Evolutionary conservation across 1,140 invertebrate species (phyloP).

Genomic region (Calliphora vicina): DNA sequence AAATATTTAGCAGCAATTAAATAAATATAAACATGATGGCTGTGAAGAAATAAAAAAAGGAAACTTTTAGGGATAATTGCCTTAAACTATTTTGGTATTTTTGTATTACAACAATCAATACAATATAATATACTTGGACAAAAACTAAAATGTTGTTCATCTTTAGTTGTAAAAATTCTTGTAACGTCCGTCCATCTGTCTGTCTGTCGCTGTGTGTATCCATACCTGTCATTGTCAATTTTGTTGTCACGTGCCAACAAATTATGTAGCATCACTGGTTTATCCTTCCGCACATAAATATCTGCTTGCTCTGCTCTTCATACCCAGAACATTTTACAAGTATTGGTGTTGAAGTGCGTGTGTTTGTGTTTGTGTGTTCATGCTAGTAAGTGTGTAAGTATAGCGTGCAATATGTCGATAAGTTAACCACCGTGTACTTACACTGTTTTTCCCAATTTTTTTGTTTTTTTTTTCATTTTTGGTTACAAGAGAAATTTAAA

Average conservation of each 20-base stretch:
- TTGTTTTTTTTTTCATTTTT: too few relatives aligned
- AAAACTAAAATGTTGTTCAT: too few relatives aligned
- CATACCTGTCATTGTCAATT: conserved; percentile 32
- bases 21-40: too few relatives aligned
- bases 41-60: too few relatives aligned
- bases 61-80: too few relatives aligned
- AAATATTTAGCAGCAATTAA: too few relatives aligned
- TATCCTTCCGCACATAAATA: not conserved
- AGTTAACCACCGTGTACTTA: not conserved
- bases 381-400: conserved; percentile 1
- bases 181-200: not conserved
- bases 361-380: not conserved
- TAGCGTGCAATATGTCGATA: conserved; percentile 8
- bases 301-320: too few relatives aligned
- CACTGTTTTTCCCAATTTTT: not conserved
- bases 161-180: too few relatives aligned
- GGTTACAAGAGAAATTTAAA: conserved; percentile 20
- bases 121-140: too few relatives aligned
- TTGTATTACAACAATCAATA: too few relatives aligned
- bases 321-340: not conserved
- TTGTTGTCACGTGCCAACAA: not conserved
- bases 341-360: not conserved
- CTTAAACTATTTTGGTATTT: too few relatives aligned
- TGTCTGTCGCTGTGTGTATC: conserved; percentile 40
- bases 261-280: not conserved